Percentiles rank a stretch among this genome's conserved stretches.
Evolutionary conservation across 1,140 invertebrate genomes (phyloP).

Genomic region (Eupristina koningsbergeri): DNA sequence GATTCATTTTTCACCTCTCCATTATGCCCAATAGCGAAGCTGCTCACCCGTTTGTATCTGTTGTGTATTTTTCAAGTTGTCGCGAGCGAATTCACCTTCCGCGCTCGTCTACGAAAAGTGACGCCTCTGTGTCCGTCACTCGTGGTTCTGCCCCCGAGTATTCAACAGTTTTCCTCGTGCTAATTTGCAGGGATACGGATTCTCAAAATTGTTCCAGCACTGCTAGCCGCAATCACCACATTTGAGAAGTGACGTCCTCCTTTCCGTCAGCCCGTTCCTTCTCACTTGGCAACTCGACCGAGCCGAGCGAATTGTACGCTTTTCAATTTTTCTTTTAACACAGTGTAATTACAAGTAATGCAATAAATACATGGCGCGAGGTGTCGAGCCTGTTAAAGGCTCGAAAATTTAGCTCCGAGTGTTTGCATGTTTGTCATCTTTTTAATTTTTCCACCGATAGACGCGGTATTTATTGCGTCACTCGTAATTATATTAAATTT

Average conservation of each 20-base stretch:
- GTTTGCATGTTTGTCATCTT: background rate
- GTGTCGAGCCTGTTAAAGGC: background rate
- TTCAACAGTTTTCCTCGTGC: background rate
- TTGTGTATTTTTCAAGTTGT: background rate
- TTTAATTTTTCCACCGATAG: background rate
- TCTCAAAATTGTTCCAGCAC: background rate
- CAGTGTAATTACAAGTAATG: background rate
- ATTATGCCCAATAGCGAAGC: background rate
- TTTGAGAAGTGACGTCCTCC: constrained; percentile 6
- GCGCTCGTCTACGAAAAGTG: background rate
- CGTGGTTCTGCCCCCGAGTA: background rate
- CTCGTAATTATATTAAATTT: background rate
- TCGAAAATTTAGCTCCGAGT: background rate
- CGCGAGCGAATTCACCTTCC: background rate
- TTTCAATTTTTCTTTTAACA: constrained; percentile 14
- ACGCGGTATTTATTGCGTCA: background rate
- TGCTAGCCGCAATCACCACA: background rate
- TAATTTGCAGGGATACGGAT: background rate
- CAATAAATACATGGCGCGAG: background rate
- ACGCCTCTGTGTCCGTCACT: background rate
- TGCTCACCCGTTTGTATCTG: background rate
- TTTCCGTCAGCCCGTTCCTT: background rate
- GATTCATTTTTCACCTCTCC: background rate
- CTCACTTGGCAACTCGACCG: no score
- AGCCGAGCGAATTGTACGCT: background rate